These are phyloP conservation scores for Hoplias malabaricus DNA, from an alignment of 2,113 vertebrate genomes.

Conservation along the genomic window DNA sequence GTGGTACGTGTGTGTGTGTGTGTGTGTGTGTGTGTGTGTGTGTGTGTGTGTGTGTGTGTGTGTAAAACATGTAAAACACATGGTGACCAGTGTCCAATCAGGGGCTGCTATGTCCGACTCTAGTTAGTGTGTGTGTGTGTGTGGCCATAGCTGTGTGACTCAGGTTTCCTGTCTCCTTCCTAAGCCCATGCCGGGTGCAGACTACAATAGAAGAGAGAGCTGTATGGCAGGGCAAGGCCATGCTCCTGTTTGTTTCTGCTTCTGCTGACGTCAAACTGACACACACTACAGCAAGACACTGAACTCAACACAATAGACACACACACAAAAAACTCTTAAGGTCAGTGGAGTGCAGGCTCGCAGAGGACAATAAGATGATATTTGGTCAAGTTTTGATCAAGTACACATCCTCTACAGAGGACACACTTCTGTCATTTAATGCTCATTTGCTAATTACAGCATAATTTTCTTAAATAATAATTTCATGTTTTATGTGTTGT, in stretches of 20 bases:
- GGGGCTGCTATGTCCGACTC: background rate
- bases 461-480: too few relatives aligned
- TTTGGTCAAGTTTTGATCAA: too few relatives aligned
- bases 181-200: conserved; percentile 77
- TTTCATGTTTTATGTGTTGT: too few relatives aligned
- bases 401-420: too few relatives aligned
- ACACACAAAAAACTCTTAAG: conserved; percentile 8
- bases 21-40: too few relatives aligned
- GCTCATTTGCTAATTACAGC: too few relatives aligned
- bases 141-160: conserved; percentile 79
- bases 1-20: too few relatives aligned
- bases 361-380: background rate
- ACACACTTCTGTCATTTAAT: too few relatives aligned
- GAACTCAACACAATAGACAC: conserved; percentile 35
- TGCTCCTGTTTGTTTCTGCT: conserved; percentile 66
- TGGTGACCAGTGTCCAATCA: conserved; percentile 3
- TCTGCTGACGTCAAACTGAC: conserved; percentile 60
- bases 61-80: background rate
- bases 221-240: conserved; percentile 61
- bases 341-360: background rate
- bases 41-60: background rate
- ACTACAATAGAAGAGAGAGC: conserved; percentile 79
- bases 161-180: conserved; percentile 97
- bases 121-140: conserved; percentile 25
- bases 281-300: conserved; percentile 42